Evolutionary conservation across 2,888 invertebrate species (phyloP).

Genomic region (Eristalinus aeneus): DNA sequence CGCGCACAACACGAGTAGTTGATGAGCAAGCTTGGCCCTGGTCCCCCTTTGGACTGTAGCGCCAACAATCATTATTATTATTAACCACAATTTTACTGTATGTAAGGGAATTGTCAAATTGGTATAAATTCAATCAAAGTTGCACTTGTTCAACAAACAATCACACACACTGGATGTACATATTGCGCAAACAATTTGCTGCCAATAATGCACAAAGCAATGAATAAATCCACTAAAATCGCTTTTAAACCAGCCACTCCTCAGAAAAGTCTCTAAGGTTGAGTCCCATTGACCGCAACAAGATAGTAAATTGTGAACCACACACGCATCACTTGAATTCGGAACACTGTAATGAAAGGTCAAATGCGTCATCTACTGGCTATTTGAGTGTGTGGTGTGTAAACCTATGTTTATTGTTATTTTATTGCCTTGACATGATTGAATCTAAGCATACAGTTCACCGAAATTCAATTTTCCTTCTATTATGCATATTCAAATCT

Average conservation of each 20-base stretch:
- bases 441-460: neutral
- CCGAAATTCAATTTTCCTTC: neutral
- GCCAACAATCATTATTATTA: no score
- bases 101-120: no score
- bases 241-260: neutral
- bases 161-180: no score
- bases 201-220: no score
- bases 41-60: no score
- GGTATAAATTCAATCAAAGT: no score
- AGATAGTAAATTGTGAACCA: neutral
- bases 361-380: neutral
- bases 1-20: no score
- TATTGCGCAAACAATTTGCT: no score
- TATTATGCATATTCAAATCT: neutral
- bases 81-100: no score
- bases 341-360: neutral
- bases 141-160: no score
- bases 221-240: neutral
- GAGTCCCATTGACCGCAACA: neutral
- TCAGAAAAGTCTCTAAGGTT: neutral
- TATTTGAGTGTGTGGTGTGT: neutral
- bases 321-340: neutral
- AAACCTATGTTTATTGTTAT: neutral
- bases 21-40: no score
- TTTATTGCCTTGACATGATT: neutral